Percentiles rank a stretch among this genome's conserved stretches.
phyloP scores from a whole-genome alignment of 2,113 vertebrate species.

The Struthio camelus region DNA sequence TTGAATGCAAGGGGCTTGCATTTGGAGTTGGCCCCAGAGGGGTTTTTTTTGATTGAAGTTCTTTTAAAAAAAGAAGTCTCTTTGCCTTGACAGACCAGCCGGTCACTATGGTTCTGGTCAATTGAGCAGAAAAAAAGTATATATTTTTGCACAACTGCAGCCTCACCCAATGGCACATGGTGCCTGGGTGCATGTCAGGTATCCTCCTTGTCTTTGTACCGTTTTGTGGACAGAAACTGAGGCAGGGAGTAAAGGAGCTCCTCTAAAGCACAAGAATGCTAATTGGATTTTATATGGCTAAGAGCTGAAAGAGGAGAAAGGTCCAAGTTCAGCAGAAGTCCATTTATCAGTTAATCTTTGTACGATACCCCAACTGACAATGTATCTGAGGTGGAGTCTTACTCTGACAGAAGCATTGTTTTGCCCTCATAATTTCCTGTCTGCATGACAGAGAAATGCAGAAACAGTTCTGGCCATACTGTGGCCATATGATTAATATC shows the following conservation, averaged over 20 bases:
- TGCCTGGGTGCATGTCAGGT: neutral
- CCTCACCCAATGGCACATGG: neutral
- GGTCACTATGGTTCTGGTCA: neutral
- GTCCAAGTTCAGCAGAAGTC: neutral
- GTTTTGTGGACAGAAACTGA: neutral
- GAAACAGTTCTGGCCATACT: neutral
- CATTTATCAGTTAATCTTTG: neutral
- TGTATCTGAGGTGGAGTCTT: neutral
- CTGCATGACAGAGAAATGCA: neutral
- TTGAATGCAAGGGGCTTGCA: neutral
- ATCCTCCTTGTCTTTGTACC: neutral
- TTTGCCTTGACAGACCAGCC: neutral
- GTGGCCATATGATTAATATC: neutral
- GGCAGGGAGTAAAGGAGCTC: neutral
- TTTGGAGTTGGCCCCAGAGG: neutral
- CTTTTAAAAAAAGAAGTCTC: neutral
- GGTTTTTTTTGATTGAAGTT: neutral
- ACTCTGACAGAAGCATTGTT: neutral
- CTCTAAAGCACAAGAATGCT: neutral
- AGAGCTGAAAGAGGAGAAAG: neutral
- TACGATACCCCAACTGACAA: neutral
- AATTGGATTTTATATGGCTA: neutral
- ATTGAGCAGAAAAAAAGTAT: neutral
- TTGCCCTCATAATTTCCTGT: neutral
- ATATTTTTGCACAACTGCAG: neutral